A percentile compares a stretch with the other conserved stretches of the same genome.
Evolutionary conservation across 35 echinoderm and acorn worm species (phyloP).

Genomic region (Ophiothrix spiculata): DNA sequence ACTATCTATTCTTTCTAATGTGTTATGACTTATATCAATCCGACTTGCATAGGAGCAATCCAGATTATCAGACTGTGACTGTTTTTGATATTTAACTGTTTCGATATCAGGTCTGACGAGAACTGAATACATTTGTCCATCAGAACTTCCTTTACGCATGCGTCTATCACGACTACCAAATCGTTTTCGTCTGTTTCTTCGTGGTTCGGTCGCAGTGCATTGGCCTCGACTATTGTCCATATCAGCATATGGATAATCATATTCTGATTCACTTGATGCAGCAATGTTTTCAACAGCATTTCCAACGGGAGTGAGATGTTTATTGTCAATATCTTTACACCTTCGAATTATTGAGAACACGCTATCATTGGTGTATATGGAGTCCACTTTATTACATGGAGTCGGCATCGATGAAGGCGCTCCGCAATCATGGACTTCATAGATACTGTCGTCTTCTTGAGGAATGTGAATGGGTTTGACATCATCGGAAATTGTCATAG

Average conservation of each 20-base stretch:
- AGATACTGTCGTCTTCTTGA: background rate
- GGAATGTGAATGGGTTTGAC: background rate
- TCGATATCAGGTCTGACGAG: background rate
- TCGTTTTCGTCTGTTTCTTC: background rate
- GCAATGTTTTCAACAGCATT: constrained; percentile 6
- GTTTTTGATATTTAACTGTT: background rate
- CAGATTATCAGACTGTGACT: background rate
- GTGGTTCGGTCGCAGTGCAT: background rate
- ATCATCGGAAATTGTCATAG: background rate
- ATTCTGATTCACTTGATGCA: background rate
- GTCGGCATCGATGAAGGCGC: background rate
- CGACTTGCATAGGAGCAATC: background rate
- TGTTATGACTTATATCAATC: background rate
- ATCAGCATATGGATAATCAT: background rate
- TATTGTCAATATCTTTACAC: background rate
- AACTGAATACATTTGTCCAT: background rate
- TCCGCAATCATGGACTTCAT: constrained; percentile 2
- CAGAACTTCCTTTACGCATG: constrained; percentile 2
- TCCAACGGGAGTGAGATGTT: background rate
- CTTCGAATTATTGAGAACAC: background rate
- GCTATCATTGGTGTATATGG: background rate
- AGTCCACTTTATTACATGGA: background rate
- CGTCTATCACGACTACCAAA: constrained; percentile 9
- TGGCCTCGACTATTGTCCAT: background rate
- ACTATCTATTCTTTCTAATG: background rate